Evolutionary conservation across 2,113 vertebrate species (phyloP).

Genomic region (Ploceus nigricollis): DNA sequence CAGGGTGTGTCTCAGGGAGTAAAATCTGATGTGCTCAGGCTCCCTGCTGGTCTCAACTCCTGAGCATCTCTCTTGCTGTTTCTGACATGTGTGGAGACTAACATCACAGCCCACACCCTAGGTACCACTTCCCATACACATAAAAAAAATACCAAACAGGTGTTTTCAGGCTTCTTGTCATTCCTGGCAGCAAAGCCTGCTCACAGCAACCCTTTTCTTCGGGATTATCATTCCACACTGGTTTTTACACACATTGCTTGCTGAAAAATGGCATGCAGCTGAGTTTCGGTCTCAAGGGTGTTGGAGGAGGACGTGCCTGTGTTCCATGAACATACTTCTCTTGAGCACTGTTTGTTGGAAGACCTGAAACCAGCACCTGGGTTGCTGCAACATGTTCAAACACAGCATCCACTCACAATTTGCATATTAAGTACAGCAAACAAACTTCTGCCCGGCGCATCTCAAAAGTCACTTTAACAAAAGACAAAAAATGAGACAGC

Average conservation of each 20-base stretch:
- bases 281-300: slow-evolving; percentile 56
- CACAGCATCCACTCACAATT: not conserved
- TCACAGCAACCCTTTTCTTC: not conserved
- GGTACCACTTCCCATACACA: not conserved
- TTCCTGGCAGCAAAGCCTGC: not conserved
- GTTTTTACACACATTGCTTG: not conserved
- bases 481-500: not conserved
- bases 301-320: slow-evolving; percentile 10
- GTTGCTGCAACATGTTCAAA: slow-evolving; percentile 49
- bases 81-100: not conserved
- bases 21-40: not conserved
- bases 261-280: not conserved
- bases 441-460: not conserved
- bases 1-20: not conserved
- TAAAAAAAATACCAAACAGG: not conserved
- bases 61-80: not conserved
- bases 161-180: not conserved
- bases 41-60: not conserved
- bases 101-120: not conserved
- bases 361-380: slow-evolving; percentile 12
- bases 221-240: not conserved
- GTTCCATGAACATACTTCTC: not conserved
- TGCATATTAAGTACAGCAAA: slow-evolving; percentile 40
- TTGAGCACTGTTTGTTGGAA: not conserved
- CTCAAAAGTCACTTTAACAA: not conserved